Conservation (phyloP, 1,140 invertebrate species). For the Pseudomyrmex concolor region DNA sequence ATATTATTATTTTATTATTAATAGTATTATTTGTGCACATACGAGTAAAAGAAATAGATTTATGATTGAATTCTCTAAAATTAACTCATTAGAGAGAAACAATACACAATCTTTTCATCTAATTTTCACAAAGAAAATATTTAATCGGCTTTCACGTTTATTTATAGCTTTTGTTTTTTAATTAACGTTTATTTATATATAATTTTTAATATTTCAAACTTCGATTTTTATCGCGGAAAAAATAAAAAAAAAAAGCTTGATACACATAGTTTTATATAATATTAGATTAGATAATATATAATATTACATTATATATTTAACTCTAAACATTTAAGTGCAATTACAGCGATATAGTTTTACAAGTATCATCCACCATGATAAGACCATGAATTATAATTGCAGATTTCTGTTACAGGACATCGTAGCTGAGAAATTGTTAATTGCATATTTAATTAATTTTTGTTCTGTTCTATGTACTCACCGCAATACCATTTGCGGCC, state of each 20-base stretch:
- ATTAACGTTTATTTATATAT: too few relatives aligned
- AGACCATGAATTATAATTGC: conserved; percentile 51
- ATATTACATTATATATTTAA: background rate
- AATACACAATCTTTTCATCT: too few relatives aligned
- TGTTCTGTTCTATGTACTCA: conserved; percentile 53
- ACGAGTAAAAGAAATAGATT: too few relatives aligned
- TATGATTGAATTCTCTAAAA: too few relatives aligned
- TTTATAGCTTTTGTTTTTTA: background rate
- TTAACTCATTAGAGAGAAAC: too few relatives aligned
- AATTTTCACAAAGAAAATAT: too few relatives aligned
- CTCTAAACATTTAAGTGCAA: conserved; percentile 22
- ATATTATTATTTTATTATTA: background rate
- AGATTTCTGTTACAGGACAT: conserved; percentile 84
- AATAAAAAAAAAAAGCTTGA: too few relatives aligned
- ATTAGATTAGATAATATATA: too few relatives aligned
- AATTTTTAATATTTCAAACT: too few relatives aligned
- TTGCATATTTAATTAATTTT: conserved; percentile 64
- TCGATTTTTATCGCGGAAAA: too few relatives aligned
- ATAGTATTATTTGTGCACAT: background rate
- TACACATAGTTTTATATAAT: too few relatives aligned
- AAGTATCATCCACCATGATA: background rate
- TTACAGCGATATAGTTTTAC: conserved; percentile 17
- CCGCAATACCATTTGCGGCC: background rate
- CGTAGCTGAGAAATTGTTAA: conserved; percentile 71
- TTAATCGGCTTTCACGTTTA: background rate